phyloP scores from a whole-genome alignment of 2,888 invertebrate species.

The Crocallis elinguaria region DNA sequence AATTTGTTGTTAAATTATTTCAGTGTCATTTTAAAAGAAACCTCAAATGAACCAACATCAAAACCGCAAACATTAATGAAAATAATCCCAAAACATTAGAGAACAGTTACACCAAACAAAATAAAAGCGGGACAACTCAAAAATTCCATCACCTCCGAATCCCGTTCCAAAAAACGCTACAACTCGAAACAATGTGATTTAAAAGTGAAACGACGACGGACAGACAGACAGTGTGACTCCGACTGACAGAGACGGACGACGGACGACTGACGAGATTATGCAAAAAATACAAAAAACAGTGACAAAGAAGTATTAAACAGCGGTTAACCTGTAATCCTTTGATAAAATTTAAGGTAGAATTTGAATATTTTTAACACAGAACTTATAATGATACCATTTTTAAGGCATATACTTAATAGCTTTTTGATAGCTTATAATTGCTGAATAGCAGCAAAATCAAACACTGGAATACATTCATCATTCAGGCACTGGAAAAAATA shows the following conservation, averaged over 20 bases:
- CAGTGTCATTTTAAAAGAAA: too few species aligned
- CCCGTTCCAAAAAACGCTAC: slow-evolving; percentile 11
- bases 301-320: slow-evolving; percentile 12
- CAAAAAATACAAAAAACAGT: slow-evolving; percentile 12
- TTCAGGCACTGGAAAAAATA: too few species aligned
- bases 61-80: neutral
- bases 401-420: too few species aligned
- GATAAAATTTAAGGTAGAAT: too few species aligned
- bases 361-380: too few species aligned
- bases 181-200: slow-evolving; percentile 29
- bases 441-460: too few species aligned
- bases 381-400: too few species aligned
- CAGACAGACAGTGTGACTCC: slow-evolving; percentile 48
- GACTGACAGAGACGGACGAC: slow-evolving; percentile 47
- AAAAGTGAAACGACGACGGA: slow-evolving; percentile 38
- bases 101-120: slow-evolving; percentile 23
- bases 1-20: too few species aligned
- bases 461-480: too few species aligned
- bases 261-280: slow-evolving; percentile 12
- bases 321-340: neutral
- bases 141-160: slow-evolving; percentile 17
- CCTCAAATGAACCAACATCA: neutral
- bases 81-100: slow-evolving; percentile 12
- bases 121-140: neutral
- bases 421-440: too few species aligned